A percentile compares a stretch with the other conserved stretches of the same genome.
Conservation (phyloP, 2,797 vertebrate species). For the Morelia viridis region DNA sequence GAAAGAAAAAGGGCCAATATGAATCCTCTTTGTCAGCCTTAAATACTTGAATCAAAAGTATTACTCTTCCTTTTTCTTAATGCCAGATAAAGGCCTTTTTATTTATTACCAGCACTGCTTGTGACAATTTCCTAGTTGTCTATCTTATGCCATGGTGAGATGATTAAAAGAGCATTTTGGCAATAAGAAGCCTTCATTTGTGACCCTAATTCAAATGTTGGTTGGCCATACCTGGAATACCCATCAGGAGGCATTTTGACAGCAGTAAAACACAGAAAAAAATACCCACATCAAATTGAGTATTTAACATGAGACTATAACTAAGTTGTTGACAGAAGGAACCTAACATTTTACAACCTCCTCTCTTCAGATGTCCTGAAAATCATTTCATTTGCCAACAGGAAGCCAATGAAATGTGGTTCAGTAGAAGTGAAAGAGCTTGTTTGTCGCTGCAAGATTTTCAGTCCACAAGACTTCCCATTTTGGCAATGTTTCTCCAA, state of each 20-base stretch:
- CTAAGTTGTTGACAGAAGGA: conserved; percentile 45
- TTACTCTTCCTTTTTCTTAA: conserved; percentile 12
- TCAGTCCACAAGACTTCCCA: conserved; percentile 7
- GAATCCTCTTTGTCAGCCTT: not conserved
- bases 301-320: conserved; percentile 28
- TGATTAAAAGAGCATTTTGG: conserved; percentile 30
- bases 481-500: not conserved
- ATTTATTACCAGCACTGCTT: conserved; percentile 25
- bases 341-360: conserved; percentile 47
- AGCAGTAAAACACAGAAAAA: conserved; percentile 14
- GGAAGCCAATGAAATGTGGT: conserved; percentile 31
- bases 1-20: not conserved
- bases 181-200: conserved; percentile 39
- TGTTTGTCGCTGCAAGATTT: not conserved
- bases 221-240: conserved; percentile 33
- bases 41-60: conserved; percentile 26
- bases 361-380: conserved; percentile 35
- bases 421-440: conserved; percentile 29
- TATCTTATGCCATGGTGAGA: not conserved
- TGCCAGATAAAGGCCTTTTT: conserved; percentile 34
- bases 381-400: conserved; percentile 44
- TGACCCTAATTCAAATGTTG: not conserved
- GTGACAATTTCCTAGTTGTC: conserved; percentile 14
- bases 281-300: conserved; percentile 25
- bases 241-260: conserved; percentile 32